phyloP scores from a whole-genome alignment of 2,797 vertebrate species.

The Ficedula albicollis region DNA sequence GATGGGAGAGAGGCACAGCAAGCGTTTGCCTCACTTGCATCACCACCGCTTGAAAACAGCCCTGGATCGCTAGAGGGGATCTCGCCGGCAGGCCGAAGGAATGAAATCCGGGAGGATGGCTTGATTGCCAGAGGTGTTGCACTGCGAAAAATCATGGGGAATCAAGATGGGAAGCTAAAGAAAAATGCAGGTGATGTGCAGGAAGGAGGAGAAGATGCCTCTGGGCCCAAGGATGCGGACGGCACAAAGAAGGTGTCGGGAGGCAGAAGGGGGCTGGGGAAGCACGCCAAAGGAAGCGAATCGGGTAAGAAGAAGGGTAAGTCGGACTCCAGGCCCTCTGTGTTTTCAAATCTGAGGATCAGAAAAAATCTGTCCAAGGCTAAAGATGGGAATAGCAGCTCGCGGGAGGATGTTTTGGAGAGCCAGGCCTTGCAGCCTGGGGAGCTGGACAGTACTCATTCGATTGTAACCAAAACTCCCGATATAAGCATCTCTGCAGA shows the following conservation, averaged over 20 bases:
- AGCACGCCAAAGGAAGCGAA: conserved; percentile 81
- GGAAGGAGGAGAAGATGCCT: conserved; percentile 83
- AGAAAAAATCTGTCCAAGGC: conserved; percentile 86
- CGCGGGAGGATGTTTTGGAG: conserved; percentile 87
- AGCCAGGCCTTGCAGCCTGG: conserved; percentile 78
- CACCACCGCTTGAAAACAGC: conserved; percentile 72
- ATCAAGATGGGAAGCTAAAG: conserved; percentile 94
- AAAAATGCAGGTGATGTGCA: conserved; percentile 84
- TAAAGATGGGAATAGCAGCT: conserved; percentile 82
- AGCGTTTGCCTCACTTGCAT: conserved; percentile 76
- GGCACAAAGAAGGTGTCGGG: conserved; percentile 84
- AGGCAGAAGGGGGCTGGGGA: conserved; percentile 83
- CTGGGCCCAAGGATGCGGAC: conserved; percentile 84
- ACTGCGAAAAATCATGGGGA: conserved; percentile 87
- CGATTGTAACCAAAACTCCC: conserved; percentile 84
- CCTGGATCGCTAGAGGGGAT: conserved; percentile 63
- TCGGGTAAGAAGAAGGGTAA: conserved; percentile 88
- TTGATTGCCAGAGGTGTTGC: conserved; percentile 77
- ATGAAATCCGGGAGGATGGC: conserved; percentile 75
- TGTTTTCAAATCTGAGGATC: conserved; percentile 94
- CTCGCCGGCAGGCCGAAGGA: conserved; percentile 14
- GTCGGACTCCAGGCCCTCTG: conserved; percentile 87
- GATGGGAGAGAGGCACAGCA: conserved; percentile 71
- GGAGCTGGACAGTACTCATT: conserved; percentile 85
- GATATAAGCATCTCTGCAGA: conserved; percentile 87